Percentiles rank a stretch among this genome's conserved stretches.
phyloP scores from a whole-genome alignment of 1,140 invertebrate genomes.

The Armadillidium nasatum region DNA sequence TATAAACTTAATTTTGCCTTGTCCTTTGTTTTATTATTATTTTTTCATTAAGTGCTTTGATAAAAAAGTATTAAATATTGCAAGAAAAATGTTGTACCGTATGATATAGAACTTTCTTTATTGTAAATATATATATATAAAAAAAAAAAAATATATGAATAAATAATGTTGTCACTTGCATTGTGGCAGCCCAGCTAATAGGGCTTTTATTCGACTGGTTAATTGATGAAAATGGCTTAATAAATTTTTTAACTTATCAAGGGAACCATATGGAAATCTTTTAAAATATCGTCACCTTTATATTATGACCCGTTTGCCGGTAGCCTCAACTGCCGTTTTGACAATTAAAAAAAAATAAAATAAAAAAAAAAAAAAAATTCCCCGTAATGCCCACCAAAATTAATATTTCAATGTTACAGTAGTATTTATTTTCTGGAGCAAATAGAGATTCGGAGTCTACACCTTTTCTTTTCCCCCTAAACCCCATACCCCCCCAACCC shows the following conservation, averaged over 20 bases:
- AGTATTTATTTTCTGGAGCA: background rate
- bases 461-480: background rate
- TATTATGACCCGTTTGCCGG: background rate
- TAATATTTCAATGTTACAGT: too few relatives aligned
- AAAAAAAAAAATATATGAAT: slow-evolving; percentile 22
- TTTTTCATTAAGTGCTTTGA: slow-evolving; percentile 12
- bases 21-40: slow-evolving; percentile 11
- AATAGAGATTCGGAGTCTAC: background rate
- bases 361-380: background rate
- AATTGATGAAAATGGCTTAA: background rate
- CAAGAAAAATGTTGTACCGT: too few relatives aligned
- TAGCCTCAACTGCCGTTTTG: background rate
- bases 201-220: background rate
- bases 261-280: background rate
- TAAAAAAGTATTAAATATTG: slow-evolving; percentile 16
- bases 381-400: too few relatives aligned
- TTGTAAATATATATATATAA: slow-evolving; percentile 26
- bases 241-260: too few relatives aligned
- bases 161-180: slow-evolving; percentile 31
- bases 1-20: slow-evolving; percentile 29
- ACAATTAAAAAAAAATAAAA: background rate
- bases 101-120: too few relatives aligned
- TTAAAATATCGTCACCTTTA: background rate
- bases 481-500: slow-evolving; percentile 16
- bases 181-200: slow-evolving; percentile 12